Conservation (phyloP, 2,113 vertebrate genomes). For the Phasianus colchicus region DNA sequence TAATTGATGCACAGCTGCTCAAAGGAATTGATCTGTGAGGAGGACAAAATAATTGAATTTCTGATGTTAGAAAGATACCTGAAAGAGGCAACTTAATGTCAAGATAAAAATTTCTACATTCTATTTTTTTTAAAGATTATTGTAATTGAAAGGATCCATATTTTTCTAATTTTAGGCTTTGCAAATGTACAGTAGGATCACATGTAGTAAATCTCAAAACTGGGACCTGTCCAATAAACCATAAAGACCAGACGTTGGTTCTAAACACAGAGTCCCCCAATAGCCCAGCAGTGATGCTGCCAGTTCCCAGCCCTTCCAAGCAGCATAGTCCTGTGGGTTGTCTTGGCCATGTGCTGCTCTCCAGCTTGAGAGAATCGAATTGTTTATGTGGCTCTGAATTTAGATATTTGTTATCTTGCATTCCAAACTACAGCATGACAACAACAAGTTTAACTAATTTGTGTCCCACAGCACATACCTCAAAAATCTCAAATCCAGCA, state of each 20-base stretch:
- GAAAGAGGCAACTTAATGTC: background rate
- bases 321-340: rapidly evolving
- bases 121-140: background rate
- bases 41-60: background rate
- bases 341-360: background rate
- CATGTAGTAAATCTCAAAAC: background rate
- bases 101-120: background rate
- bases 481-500: conserved; percentile 97
- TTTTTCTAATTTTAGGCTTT: background rate
- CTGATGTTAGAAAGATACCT: background rate
- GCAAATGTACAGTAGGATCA: background rate
- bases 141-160: background rate
- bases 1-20: conserved; percentile 99
- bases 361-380: background rate
- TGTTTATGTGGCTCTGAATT: background rate
- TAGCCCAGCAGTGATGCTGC: background rate
- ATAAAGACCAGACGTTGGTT: background rate
- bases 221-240: background rate
- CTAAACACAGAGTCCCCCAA: background rate
- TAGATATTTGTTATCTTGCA: background rate
- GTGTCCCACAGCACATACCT: conserved; percentile 75
- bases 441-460: background rate
- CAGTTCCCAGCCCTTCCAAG: background rate
- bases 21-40: conserved; percentile 91
- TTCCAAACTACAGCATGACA: background rate